These are phyloP conservation scores for Halcyon chelicuti DNA, from an alignment of 2,797 vertebrate species.

Conservation along the genomic window DNA sequence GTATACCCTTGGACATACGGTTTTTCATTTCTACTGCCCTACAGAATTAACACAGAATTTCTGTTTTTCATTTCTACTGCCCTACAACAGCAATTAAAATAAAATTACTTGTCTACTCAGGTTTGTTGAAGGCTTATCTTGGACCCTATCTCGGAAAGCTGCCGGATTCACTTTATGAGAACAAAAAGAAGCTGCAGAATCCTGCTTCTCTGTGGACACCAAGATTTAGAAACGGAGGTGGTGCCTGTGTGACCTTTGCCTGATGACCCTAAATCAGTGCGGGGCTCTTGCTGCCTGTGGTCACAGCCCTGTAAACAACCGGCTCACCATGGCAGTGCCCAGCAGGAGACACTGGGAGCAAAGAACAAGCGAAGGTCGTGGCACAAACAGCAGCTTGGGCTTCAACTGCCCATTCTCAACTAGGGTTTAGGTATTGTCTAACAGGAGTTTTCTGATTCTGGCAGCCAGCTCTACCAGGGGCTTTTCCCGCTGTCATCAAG, in stretches of 20 bases:
- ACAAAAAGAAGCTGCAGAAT: not conserved
- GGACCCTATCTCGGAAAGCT: not conserved
- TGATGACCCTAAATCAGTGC: not conserved
- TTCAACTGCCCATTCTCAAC: not conserved
- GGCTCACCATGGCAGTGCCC: not conserved
- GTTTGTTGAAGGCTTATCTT: not conserved
- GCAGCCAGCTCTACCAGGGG: not conserved
- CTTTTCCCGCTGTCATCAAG: not conserved
- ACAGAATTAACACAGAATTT: too few species aligned
- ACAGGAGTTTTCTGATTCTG: not conserved
- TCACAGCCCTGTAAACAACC: not conserved
- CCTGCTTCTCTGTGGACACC: not conserved
- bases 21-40: conserved; percentile 21
- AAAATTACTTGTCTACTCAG: not conserved
- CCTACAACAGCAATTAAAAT: not conserved
- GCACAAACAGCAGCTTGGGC: not conserved
- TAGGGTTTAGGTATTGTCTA: not conserved
- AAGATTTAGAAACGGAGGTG: not conserved
- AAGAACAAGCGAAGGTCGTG: not conserved
- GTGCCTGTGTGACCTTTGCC: not conserved
- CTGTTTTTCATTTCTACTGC: conserved; percentile 20
- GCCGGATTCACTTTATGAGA: not conserved
- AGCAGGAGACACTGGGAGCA: not conserved
- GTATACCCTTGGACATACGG: not conserved
- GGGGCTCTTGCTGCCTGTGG: not conserved